A percentile compares a stretch with the other conserved stretches of the same genome.
These are phyloP conservation scores for Caenorhabditis doughertyi DNA, from an alignment of 2,888 invertebrate genomes.

Conservation along the genomic window DNA sequence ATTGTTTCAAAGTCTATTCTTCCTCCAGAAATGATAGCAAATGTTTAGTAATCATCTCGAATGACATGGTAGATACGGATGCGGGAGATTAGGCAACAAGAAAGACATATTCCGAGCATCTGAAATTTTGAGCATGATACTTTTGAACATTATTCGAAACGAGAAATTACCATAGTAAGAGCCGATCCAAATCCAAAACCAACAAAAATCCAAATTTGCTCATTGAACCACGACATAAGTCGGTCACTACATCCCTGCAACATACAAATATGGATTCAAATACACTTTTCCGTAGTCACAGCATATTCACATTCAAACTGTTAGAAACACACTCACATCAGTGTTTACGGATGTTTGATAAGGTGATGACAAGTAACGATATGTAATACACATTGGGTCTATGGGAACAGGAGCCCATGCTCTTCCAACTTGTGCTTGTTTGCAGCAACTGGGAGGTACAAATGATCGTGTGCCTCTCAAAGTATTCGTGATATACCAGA, in stretches of 20 bases:
- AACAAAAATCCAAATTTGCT: conserved; percentile 75
- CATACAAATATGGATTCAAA: no score
- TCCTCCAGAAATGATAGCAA: no score
- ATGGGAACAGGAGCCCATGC: conserved; percentile 79
- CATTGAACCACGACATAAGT: conserved; percentile 76
- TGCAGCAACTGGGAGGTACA: conserved; percentile 80
- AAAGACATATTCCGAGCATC: conserved; percentile 71
- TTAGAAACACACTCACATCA: conserved; percentile 68
- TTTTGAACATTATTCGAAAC: not conserved
- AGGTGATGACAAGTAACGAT: conserved; percentile 72
- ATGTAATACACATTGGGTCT: conserved; percentile 81
- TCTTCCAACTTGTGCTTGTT: conserved; percentile 77
- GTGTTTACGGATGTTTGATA: conserved; percentile 77
- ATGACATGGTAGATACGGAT: conserved; percentile 61
- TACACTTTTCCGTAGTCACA: not conserved
- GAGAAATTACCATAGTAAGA: conserved; percentile 68
- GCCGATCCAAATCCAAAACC: conserved; percentile 75
- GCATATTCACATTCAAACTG: conserved; percentile 1
- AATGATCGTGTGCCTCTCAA: conserved; percentile 79
- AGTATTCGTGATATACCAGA: conserved; percentile 81
- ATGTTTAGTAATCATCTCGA: conserved; percentile 49
- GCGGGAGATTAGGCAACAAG: conserved; percentile 40
- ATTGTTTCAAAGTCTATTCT: not conserved
- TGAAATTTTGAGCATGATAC: conserved; percentile 58
- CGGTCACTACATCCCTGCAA: conserved; percentile 77